Base-by-base conservation (phyloP, 2,797 vertebrate species). In the Gallinago solitaria region DNA sequence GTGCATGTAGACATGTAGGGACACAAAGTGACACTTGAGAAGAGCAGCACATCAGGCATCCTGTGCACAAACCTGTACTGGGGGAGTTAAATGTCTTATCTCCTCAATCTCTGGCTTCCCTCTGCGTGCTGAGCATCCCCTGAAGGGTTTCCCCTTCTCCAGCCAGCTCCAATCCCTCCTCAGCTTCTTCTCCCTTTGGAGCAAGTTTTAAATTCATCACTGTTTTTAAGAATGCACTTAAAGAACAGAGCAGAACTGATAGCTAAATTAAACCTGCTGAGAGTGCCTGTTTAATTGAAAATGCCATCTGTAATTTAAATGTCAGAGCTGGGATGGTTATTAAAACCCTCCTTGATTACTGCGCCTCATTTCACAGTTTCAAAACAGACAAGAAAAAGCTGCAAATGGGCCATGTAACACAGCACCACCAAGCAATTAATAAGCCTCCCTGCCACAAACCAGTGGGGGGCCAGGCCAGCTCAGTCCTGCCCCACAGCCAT, bases 241-340 rank as follows among this genome's bases (percentile, higher is more conserved):
- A 95, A 98, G 96, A 97, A 97, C 91, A 95, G 95, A 97, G 97
- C 97, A 98, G 96, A 97, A 97, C 97, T 86, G 97, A 97, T 97
- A 96, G 97, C 96, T 97, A 96, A 97, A 98, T 98, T 95, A 97
- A 97, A 96, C 97, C 97, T 97, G 96, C 96, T 94, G 97, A 96
- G 97, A 97, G 93, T 9, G 91, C 89, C 95, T 96, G 96, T 98
- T 98, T 98, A 98, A 98, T 98, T 98, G 98, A 97, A 98, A 98
- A 98, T 92, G 97, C 97, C 98, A 97, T 98, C 97, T 98, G 97
- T 98, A 98, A 98, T 98, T 98, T 98, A 98, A 97, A 98, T 98
- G 97, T 98, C 98, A 98, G 96, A 90, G 93, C 92, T 35, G 12
- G 95, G 94, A 83, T 82, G 94, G 97, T 97, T 97, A 97, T 97